Evolutionary conservation across 2,888 invertebrate genomes (phyloP), one percentile per base, ranked within the genome.

Genomic region (Netelia fuscicornis): DNA sequence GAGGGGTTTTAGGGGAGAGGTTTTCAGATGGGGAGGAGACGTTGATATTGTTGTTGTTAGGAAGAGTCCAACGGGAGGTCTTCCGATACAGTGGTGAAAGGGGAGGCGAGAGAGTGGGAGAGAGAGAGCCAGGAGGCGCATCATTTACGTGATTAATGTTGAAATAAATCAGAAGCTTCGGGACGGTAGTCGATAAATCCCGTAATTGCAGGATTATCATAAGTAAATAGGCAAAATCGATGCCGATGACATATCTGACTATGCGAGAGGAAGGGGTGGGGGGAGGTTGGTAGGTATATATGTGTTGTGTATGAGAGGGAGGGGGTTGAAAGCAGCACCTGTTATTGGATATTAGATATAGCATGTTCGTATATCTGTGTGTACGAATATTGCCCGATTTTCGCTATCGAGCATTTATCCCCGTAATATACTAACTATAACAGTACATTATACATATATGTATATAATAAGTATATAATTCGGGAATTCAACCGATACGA

Each of bases 91-190:
- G 88, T 70, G 88, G 89, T 88, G 87, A 87, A 86, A 52, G 87
- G 87, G 74, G 58, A 79, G 81, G 62, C 82, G 88, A 89, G 89
- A 89, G 89, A 89, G 90, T 89, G 91, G 91, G 92, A 88, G 89
- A 86, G 86, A 30, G 85, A 84, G 74, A 64, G 62, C 75, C 83
- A 75, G 89, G 86, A 88, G 91, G 91, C 91, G 91, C 93, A 93
- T 93, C 93, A 93, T 93, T 93, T 93, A 92, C 91, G 92, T 93
- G 93, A 93, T 93, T 93, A 93, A 93, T 93, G 93, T 90, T 90
- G 92, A 92, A 93, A 93, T 93, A 93, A 93, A 93, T 93, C 93
- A 93, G 92, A 89, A 90, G 91, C 89, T 89, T 90, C 91, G 91
- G 88, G 91, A 91, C 91, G 91, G 90, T 88, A 91, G 91, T 92